Evolutionary conservation across 2,797 vertebrate species (phyloP).

Genomic region (Poeciliopsis infans): DNA sequence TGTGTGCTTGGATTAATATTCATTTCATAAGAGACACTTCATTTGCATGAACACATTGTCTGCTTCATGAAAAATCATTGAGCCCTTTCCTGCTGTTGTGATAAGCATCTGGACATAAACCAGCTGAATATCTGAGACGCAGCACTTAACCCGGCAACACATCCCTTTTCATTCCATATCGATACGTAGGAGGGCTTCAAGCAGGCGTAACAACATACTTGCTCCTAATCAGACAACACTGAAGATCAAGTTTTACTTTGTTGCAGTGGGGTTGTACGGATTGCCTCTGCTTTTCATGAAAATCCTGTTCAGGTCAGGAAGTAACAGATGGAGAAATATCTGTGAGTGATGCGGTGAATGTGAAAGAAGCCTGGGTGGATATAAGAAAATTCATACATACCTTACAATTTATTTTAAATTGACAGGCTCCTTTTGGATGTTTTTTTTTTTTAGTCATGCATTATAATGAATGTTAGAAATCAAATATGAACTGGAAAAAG

Average conservation of each 20-base stretch:
- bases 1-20: constrained; percentile 69
- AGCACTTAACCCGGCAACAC: constrained; percentile 65
- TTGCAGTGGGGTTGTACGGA: constrained; percentile 34
- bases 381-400: not conserved
- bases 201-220: constrained; percentile 66
- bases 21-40: constrained; percentile 61
- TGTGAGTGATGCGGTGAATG: constrained; percentile 35
- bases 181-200: constrained; percentile 58
- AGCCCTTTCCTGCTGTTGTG: constrained; percentile 49
- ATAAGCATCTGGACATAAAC: constrained; percentile 75
- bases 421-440: not conserved
- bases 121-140: constrained; percentile 64
- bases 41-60: constrained; percentile 74
- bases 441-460: not conserved
- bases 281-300: constrained; percentile 51
- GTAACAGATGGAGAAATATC: constrained; percentile 48
- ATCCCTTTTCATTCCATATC: constrained; percentile 70
- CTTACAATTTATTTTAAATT: not conserved
- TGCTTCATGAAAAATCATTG: constrained; percentile 64
- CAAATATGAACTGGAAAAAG: not conserved
- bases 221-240: constrained; percentile 62
- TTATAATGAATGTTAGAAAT: not conserved
- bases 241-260: constrained; percentile 62
- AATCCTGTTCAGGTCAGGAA: constrained; percentile 55
- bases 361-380: not conserved